Percentiles rank a stretch among this genome's conserved stretches.
Conservation (phyloP, 2,113 vertebrate genomes). For the Lamprotornis superbus region DNA sequence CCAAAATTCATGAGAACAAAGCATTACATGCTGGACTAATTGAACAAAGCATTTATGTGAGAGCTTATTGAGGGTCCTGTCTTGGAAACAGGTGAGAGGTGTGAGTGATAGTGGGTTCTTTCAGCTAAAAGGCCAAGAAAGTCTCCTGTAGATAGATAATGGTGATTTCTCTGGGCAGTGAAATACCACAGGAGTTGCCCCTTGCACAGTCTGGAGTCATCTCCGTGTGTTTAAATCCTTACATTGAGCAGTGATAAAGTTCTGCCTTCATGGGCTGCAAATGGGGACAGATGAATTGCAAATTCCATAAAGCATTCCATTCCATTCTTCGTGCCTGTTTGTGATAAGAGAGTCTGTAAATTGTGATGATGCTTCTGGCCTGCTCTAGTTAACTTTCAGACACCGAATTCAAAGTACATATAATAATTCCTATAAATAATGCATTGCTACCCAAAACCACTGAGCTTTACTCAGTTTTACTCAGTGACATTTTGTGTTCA, state of each 20-base stretch:
- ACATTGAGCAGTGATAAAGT: background rate
- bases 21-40: background rate
- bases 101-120: background rate
- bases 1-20: slow-evolving; percentile 37
- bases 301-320: background rate
- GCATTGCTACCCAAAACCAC: background rate
- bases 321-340: rapidly evolving
- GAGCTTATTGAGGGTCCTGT: background rate
- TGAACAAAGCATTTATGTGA: background rate
- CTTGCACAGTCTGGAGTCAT: background rate
- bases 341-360: background rate
- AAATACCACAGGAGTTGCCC: background rate
- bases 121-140: background rate
- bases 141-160: background rate
- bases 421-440: background rate
- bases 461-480: background rate
- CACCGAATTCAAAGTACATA: background rate
- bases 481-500: background rate
- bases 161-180: background rate
- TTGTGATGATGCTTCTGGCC: background rate
- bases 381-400: background rate
- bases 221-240: background rate
- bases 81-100: background rate
- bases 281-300: background rate
- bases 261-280: background rate